Percentiles rank a stretch among this genome's conserved stretches.
Evolutionary conservation across 2,113 vertebrate genomes (phyloP).

Genomic region (Suricata suricatta): DNA sequence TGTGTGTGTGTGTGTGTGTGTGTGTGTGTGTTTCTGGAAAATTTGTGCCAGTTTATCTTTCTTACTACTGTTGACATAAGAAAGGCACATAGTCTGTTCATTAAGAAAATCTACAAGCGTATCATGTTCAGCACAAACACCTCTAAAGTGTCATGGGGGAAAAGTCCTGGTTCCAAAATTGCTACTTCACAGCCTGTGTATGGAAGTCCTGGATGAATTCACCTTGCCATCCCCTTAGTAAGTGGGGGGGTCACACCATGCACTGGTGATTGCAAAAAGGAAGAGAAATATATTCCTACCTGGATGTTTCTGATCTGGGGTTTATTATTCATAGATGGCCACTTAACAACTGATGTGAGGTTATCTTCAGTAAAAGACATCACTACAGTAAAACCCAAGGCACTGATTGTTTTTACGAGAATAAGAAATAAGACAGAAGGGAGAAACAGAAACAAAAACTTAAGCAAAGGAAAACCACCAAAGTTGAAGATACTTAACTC

Average conservation of each 20-base stretch:
- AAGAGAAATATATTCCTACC: background rate
- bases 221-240: background rate
- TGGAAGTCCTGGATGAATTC: background rate
- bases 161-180: background rate
- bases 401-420: background rate
- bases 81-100: background rate
- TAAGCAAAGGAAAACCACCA: background rate
- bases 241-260: background rate
- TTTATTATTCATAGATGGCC: background rate
- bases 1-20: background rate
- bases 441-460: background rate
- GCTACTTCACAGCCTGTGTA: background rate
- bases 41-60: background rate
- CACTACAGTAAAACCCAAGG: background rate
- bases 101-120: background rate
- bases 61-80: background rate
- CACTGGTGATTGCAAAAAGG: background rate
- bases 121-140: background rate
- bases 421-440: background rate
- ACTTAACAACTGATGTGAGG: background rate
- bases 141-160: background rate
- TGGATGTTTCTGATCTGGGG: background rate
- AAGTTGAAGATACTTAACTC: background rate
- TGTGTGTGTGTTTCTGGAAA: background rate
- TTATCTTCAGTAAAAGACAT: background rate